Conservation (phyloP, 1,140 invertebrate species). For the Philaenus spumarius region DNA sequence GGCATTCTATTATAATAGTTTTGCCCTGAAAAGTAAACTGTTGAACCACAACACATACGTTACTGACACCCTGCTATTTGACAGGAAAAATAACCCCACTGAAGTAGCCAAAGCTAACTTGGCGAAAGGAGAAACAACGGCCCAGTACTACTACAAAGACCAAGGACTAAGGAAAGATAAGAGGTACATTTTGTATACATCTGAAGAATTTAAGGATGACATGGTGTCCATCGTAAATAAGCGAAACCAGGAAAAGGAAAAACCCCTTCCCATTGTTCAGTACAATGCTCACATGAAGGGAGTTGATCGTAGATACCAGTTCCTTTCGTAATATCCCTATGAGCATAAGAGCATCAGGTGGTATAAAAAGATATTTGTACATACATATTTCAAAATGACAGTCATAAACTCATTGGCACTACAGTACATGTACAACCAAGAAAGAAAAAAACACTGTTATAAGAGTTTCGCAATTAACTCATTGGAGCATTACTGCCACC, state of each 20-base stretch:
- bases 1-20: slow-evolving; percentile 16
- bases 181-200: slow-evolving; percentile 32
- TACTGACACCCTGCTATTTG: neutral
- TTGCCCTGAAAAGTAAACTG: neutral
- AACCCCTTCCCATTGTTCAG: too few relatives aligned
- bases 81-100: neutral
- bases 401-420: slow-evolving; percentile 12
- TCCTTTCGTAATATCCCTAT: neutral
- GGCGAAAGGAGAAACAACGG: neutral
- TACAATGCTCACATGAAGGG: too few relatives aligned
- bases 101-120: neutral
- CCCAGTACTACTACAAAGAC: neutral
- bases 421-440: neutral
- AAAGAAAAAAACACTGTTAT: neutral
- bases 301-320: neutral
- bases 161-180: slow-evolving; percentile 36
- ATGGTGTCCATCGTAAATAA: slow-evolving; percentile 24
- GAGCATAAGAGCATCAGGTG: slow-evolving; percentile 10
- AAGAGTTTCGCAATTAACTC: neutral
- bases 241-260: slow-evolving; percentile 9
- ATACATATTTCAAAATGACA: neutral
- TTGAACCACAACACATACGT: neutral
- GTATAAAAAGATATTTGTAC: slow-evolving; percentile 11
- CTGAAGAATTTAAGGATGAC: slow-evolving; percentile 26
- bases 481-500: neutral